phyloP scores from a whole-genome alignment of 2,797 vertebrate species.

The Manis crassicaudata region DNA sequence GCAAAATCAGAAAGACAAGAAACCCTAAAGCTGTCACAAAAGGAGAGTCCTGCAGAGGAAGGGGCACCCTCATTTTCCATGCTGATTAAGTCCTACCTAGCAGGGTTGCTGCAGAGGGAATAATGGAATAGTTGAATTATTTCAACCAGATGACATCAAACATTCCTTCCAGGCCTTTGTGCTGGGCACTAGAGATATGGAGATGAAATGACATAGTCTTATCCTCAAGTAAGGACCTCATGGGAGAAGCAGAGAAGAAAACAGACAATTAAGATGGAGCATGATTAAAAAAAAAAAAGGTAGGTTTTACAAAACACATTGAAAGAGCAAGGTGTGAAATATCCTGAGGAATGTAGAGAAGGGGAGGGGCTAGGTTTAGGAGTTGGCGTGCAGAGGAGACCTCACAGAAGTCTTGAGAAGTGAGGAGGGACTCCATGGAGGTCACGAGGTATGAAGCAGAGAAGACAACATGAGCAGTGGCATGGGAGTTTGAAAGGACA shows the following conservation, averaged over 20 bases:
- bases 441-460: not conserved
- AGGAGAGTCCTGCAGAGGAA: not conserved
- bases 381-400: not conserved
- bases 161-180: not conserved
- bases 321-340: not conserved
- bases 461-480: not conserved
- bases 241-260: not conserved
- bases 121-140: not conserved
- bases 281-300: not conserved
- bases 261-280: not conserved
- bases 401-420: not conserved
- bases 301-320: not conserved
- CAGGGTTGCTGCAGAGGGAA: not conserved
- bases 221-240: not conserved
- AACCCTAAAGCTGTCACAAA: not conserved
- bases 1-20: slow-evolving; percentile 11
- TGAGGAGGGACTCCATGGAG: not conserved
- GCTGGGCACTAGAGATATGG: not conserved
- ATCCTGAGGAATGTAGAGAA: not conserved
- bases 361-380: not conserved
- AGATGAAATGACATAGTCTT: not conserved
- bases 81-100: not conserved
- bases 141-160: slow-evolving; percentile 39
- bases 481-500: not conserved
- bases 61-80: not conserved